Base-by-base conservation (phyloP, 2,888 invertebrate species). In the Sclerodermus sp. region DNA sequence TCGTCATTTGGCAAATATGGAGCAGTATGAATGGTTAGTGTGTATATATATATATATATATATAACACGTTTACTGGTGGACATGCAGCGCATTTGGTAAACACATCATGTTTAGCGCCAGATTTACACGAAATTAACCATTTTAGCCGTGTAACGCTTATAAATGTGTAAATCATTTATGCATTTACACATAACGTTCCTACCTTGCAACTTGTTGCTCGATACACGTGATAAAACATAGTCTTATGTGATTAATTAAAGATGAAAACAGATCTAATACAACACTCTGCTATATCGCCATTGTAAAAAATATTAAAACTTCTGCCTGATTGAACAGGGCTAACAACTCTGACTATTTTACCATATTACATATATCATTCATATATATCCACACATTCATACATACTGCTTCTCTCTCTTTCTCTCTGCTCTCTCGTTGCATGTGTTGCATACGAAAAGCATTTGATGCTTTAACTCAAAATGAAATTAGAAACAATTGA, bases 1-100 rank as follows among this genome's bases (percentile, higher is more conserved):
- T n/a, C n/a, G n/a, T n/a, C n/a, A n/a, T n/a, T n/a, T n/a, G n/a
- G n/a, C n/a, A n/a, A n/a, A n/a, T n/a, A n/a, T n/a, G n/a, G n/a
- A n/a, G n/a, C n/a, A n/a, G n/a, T n/a, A n/a, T n/a, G n/a, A n/a
- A n/a, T n/a, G n/a, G n/a, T n/a, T n/a, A n/a, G n/a, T n/a, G n/a
- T n/a, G n/a, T n/a, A n/a, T n/a, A n/a, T n/a, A n/a, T n/a, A n/a
- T n/a, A n/a, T 48, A 46, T 57, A 49, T 51, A 51, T 61, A 57
- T 48, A 53, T 60, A 59, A 37, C 57, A 58, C 61, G 55, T 63
- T n/a, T n/a, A n/a, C n/a, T n/a, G n/a, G n/a, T n/a, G n/a, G n/a
- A n/a, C n/a, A n/a, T n/a, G n/a, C n/a, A 63, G 58, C 64, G 65
- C 64, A 64, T 61, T 57, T 62, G 46, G 51, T 53, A 62, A 62